Percentiles rank a stretch among this genome's conserved stretches.
Conservation (phyloP, 2,113 vertebrate genomes). For the Arenaria interpres region DNA sequence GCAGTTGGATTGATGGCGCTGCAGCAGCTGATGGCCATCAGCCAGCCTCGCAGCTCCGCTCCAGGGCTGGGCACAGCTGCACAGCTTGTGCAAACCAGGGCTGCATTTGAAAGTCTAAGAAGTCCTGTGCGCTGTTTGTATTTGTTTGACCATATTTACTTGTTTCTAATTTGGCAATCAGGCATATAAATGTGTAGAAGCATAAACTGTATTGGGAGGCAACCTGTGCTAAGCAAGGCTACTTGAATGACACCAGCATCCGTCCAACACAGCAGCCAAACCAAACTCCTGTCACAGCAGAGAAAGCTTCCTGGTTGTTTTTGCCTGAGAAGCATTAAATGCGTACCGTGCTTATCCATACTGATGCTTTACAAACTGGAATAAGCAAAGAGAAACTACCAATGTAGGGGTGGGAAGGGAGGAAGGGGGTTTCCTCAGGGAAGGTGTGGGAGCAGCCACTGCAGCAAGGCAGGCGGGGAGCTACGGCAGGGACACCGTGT, state of each 20-base stretch:
- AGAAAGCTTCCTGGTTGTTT: background rate
- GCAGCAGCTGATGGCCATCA: background rate
- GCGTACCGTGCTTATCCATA: background rate
- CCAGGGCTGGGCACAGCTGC: background rate
- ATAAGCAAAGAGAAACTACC: background rate
- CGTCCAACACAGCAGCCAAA: background rate
- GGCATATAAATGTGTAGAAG: background rate
- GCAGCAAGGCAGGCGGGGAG: background rate
- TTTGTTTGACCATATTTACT: background rate
- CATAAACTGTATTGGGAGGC: background rate
- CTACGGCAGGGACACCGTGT: background rate
- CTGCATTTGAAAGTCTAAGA: background rate
- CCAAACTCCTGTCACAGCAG: background rate
- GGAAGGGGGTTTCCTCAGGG: background rate
- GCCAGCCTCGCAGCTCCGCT: background rate
- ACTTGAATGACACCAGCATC: background rate
- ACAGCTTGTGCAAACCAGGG: background rate
- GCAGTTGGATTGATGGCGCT: background rate
- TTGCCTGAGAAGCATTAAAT: background rate
- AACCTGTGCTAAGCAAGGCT: background rate
- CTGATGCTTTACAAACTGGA: background rate
- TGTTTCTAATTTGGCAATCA: background rate
- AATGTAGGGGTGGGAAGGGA: background rate
- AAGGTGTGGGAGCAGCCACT: background rate
- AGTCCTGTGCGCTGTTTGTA: background rate